phyloP scores from a whole-genome alignment of 2,113 vertebrate species.

The Bambusicola thoracicus region DNA sequence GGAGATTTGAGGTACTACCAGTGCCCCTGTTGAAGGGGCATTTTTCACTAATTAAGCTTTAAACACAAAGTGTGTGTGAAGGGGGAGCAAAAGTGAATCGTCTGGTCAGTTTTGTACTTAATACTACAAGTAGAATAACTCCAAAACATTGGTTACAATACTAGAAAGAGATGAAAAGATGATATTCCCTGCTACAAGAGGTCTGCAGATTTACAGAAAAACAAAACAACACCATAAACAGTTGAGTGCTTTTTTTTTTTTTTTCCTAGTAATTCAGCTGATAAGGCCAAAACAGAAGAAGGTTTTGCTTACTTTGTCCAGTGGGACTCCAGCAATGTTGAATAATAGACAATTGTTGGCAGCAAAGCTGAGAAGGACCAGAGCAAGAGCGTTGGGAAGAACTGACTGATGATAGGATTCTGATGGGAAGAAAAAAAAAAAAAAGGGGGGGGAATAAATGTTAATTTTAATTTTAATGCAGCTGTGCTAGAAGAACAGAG shows the following conservation, averaged over 20 bases:
- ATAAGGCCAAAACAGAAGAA: neutral
- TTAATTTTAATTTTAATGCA: neutral
- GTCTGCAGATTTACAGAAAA: rapidly evolving
- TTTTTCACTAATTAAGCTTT: neutral
- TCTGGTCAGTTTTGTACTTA: neutral
- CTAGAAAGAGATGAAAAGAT: neutral
- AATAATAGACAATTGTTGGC: slow-evolving; percentile 94
- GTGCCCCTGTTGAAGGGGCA: neutral
- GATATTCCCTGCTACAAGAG: neutral
- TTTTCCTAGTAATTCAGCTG: neutral
- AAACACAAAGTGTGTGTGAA: neutral
- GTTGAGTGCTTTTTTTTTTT: neutral
- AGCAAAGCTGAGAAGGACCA: slow-evolving; percentile 94
- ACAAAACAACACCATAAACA: neutral
- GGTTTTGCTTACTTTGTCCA: slow-evolving; percentile 89
- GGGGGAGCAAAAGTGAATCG: neutral
- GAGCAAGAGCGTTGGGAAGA: slow-evolving; percentile 94
- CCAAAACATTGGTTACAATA: neutral
- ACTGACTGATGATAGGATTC: slow-evolving; percentile 93
- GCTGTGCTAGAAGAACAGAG: neutral
- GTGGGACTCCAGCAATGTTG: slow-evolving; percentile 89
- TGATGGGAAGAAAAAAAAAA: slow-evolving; percentile 22
- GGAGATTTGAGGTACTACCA: neutral
- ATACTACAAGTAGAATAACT: neutral
- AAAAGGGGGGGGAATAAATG: neutral